These are phyloP conservation scores for Hypomesus transpacificus DNA, from an alignment of 2,113 vertebrate species.

Conservation along the genomic window DNA sequence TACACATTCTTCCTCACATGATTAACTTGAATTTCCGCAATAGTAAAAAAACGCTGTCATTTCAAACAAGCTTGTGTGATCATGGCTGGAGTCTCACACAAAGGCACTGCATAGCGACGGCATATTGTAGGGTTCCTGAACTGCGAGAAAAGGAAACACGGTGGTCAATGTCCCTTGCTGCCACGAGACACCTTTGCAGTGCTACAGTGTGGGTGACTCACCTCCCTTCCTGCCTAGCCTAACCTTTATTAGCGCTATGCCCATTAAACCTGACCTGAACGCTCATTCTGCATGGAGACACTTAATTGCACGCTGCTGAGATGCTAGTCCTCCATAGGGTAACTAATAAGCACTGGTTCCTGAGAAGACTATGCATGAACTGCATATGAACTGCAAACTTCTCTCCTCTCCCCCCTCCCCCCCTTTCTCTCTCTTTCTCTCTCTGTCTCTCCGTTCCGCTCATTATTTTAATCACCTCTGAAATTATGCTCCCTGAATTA, in stretches of 20 bases:
- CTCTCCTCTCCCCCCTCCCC: constrained; percentile 21
- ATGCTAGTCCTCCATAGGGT: constrained; percentile 51
- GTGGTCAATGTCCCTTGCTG: constrained; percentile 32
- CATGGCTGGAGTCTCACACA: background rate
- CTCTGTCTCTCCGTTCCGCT: constrained; percentile 14
- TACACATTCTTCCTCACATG: background rate
- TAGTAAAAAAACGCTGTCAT: constrained; percentile 10
- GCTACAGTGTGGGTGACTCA: constrained; percentile 40
- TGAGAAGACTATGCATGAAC: constrained; percentile 45
- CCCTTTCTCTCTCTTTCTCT: background rate
- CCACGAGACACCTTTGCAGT: constrained; percentile 35
- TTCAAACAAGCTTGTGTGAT: constrained; percentile 4
- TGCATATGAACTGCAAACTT: constrained; percentile 51
- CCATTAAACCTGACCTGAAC: constrained; percentile 69
- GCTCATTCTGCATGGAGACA: constrained; percentile 66
- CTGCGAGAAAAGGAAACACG: constrained; percentile 26
- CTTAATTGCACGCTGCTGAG: constrained; percentile 61
- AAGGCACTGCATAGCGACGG: constrained; percentile 12
- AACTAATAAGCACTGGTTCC: constrained; percentile 55
- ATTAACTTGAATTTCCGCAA: constrained; percentile 3
- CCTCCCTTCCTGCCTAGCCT: constrained; percentile 51
- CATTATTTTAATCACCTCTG: constrained; percentile 51
- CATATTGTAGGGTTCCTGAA: constrained; percentile 18
- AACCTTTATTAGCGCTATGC: constrained; percentile 62
- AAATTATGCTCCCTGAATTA: constrained; percentile 36